These are phyloP conservation scores for Pachyramphus minor DNA, from an alignment of 2,113 vertebrate species.

Conservation along the genomic window DNA sequence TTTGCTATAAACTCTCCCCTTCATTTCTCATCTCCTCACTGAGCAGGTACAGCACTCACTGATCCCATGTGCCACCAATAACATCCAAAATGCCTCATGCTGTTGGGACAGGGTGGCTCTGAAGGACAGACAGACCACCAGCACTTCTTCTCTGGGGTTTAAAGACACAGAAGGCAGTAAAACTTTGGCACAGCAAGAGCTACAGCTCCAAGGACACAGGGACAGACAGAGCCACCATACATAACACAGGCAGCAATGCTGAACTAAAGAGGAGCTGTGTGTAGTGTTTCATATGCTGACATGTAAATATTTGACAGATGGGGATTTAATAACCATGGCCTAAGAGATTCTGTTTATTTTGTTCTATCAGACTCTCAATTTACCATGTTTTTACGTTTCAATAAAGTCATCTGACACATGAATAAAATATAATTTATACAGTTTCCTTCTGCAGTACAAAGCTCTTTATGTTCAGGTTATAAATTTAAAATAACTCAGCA, in stretches of 20 bases:
- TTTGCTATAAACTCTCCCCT: neutral
- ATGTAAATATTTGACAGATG: neutral
- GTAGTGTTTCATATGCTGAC: neutral
- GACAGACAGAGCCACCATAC: neutral
- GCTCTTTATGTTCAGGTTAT: neutral
- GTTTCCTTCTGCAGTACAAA: neutral
- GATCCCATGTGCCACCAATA: neutral
- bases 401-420: neutral
- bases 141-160: neutral
- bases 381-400: neutral
- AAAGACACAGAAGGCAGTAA: neutral
- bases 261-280: neutral
- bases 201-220: neutral
- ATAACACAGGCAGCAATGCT: neutral
- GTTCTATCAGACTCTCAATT: neutral
- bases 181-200: neutral
- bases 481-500: slow-evolving; percentile 17
- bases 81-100: accelerated
- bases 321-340: neutral
- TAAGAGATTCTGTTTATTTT: neutral
- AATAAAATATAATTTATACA: slow-evolving; percentile 12
- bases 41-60: neutral
- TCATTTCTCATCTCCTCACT: neutral
- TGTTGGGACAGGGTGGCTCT: neutral
- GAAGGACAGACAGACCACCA: neutral